phyloP scores from a whole-genome alignment of 2,888 invertebrate species.

The Euplagia quadripunctaria region DNA sequence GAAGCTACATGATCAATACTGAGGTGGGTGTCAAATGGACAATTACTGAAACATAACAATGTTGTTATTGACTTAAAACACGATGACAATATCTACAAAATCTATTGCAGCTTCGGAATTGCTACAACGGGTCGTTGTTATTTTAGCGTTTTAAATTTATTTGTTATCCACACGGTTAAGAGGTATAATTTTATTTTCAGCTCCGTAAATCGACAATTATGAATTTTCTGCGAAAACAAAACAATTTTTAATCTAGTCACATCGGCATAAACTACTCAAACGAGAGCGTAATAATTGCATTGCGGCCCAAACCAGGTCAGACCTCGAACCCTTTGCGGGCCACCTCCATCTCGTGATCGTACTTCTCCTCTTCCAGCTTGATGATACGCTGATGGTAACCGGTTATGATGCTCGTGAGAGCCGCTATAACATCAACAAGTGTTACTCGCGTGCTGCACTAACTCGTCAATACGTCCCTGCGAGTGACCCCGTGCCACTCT shows the following conservation, averaged over 20 bases:
- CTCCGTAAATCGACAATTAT: constrained; percentile 74
- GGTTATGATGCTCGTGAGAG: constrained; percentile 90
- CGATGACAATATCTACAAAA: constrained; percentile 77
- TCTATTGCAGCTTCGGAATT: constrained; percentile 72
- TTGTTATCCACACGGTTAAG: constrained; percentile 86
- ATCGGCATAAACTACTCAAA: constrained; percentile 84
- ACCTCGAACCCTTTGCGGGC: constrained; percentile 98
- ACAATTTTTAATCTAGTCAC: constrained; percentile 81
- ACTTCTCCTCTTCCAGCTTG: constrained; percentile 96
- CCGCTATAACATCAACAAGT: constrained; percentile 87
- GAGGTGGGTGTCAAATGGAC: constrained; percentile 71
- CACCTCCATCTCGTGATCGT: constrained; percentile 99
- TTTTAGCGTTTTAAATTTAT: constrained; percentile 77
- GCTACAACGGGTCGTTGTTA: constrained; percentile 82
- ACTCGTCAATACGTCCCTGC: constrained; percentile 27
- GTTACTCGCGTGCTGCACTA: constrained; percentile 68
- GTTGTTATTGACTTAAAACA: constrained; percentile 75
- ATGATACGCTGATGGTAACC: constrained; percentile 94
- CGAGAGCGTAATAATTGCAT: constrained; percentile 77
- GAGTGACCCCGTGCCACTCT: constrained; percentile 42
- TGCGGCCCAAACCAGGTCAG: constrained; percentile 85
- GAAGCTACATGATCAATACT: constrained; percentile 80
- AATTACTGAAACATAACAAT: constrained; percentile 72
- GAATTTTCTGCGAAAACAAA: constrained; percentile 84
- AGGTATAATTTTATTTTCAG: constrained; percentile 75